Evolutionary conservation across 2,797 vertebrate species (phyloP), one percentile per base, ranked within the genome.

Genomic region (Otus scops): DNA sequence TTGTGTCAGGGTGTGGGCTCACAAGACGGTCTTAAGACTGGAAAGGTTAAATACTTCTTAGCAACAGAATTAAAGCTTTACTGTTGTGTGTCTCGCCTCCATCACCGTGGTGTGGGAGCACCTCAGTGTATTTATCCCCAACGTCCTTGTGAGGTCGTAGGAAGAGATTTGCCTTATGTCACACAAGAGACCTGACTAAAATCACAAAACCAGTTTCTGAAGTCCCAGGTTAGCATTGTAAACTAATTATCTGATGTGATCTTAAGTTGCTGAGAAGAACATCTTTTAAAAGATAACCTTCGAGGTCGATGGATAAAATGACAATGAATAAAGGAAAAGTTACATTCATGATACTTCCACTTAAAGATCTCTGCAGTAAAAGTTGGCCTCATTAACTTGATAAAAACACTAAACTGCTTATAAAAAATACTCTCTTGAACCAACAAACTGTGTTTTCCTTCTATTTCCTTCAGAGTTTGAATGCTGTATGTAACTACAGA

Each of bases 171-270:
- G 16, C n/a, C 12, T 17, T 13, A 7, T 11, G 13, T 67, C 13
- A 1, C 45, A 15, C 45, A 57, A 34, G 24, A 83, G 30, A 34
- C 67, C 45, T 38, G 11, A 59, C 41, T 47, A 30, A 73, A 83
- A 39, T 13, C 4, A 16, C n/a, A 51, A 85, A 61, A 14, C 21
- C 34, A 28, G 18, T 65, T 61, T 74, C 54, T 59, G 8, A 30
- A 59, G 69, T 61, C 41, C 21, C 30, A 34, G 26, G 5, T 23
- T 69, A 36, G 13, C 23, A 15, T 4, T 38, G 26, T 24, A 68
- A 80, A 53, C 32, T 56, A 7, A 36, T 67, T 7, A 10, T 45
- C 7, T 54, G 36, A 5, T 0, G 0, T 54, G 36, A 9, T 50
- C 82, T 87, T 63, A 50, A 38, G 8, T 59, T 76, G 10, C 43